Conservation (phyloP, 2,113 vertebrate species). For the Quiscalus mexicanus region DNA sequence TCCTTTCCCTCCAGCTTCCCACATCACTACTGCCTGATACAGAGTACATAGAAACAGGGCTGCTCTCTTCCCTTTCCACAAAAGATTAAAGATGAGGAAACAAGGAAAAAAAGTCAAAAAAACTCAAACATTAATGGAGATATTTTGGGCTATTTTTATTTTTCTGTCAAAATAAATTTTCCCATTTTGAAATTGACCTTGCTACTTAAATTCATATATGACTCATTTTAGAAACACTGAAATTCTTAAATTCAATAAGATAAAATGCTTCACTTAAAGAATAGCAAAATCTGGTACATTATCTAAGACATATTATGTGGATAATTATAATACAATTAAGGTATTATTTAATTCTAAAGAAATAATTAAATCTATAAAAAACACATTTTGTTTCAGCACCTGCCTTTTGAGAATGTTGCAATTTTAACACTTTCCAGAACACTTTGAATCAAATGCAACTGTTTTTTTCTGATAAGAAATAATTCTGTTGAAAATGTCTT, state of each 20-base stretch:
- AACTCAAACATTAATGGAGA: not conserved
- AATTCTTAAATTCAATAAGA: not conserved
- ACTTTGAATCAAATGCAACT: constrained; percentile 9
- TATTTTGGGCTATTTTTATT: not conserved
- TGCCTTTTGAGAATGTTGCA: not conserved
- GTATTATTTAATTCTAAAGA: not conserved
- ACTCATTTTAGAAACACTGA: not conserved
- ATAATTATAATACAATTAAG: not conserved
- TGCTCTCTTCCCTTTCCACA: not conserved
- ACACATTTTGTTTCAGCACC: not conserved
- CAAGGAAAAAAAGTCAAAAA: fast-evolving
- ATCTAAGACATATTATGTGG: not conserved
- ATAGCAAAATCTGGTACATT: not conserved
- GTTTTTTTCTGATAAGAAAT: constrained; percentile 30
- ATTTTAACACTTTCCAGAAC: not conserved
- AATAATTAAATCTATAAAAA: not conserved
- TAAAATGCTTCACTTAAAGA: not conserved
- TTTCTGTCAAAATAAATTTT: not conserved
- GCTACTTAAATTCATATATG: not conserved
- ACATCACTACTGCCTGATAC: fast-evolving
- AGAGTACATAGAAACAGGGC: fast-evolving
- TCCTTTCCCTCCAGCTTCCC: not conserved
- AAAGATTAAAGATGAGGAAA: not conserved
- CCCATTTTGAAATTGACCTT: not conserved
- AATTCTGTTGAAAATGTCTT: not conserved